Conservation (phyloP, 2,888 invertebrate species). For the Calephelis perditalis region DNA sequence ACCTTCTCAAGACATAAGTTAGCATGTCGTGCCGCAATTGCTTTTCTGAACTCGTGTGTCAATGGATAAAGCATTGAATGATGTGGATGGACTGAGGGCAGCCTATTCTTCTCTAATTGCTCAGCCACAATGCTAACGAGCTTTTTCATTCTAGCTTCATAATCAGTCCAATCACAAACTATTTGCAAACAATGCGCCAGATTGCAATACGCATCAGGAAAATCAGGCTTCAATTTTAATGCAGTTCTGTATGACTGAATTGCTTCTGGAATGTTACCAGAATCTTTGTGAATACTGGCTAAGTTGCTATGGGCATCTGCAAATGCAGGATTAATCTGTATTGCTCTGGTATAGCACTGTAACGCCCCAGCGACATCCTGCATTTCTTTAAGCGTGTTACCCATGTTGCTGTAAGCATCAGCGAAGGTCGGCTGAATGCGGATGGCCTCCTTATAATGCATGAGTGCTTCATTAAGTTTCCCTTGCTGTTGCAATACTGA, state of each 20-base stretch:
- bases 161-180: conserved; percentile 99
- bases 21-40: conserved; percentile 97
- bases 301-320: conserved; percentile 99
- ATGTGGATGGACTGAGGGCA: conserved; percentile 99
- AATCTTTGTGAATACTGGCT: conserved; percentile 99
- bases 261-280: conserved; percentile 99
- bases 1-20: conserved; percentile 98
- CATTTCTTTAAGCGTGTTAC: conserved; percentile 99
- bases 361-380: conserved; percentile 98
- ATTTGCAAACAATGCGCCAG: conserved; percentile 99
- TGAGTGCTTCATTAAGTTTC: conserved; percentile 96
- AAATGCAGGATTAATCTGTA: conserved; percentile 99
- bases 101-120: conserved; percentile 96
- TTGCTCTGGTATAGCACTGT: conserved; percentile 98
- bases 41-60: conserved; percentile 95
- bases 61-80: conserved; percentile 99
- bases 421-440: conserved; percentile 99
- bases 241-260: conserved; percentile 98
- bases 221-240: conserved; percentile 97
- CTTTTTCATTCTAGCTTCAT: conserved; percentile 97
- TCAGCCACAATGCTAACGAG: conserved; percentile 97
- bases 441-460: conserved; percentile 99
- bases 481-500: conserved; percentile 99
- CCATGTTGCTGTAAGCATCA: conserved; percentile 99
- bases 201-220: conserved; percentile 99